Base-by-base conservation (phyloP, 2,797 vertebrate genomes). In the Pogoniulus pusillus region DNA sequence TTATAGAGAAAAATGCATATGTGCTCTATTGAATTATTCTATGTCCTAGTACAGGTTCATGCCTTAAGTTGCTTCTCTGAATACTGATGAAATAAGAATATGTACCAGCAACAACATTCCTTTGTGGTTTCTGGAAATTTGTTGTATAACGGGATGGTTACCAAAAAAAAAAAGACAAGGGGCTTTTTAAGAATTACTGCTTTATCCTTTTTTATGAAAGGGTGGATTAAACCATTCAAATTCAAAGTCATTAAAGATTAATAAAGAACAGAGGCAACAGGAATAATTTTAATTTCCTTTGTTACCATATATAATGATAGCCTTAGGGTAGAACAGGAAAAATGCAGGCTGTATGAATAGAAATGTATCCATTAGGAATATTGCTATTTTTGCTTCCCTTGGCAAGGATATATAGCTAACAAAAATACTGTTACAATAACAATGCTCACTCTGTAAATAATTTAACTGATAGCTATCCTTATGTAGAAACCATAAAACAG, bases 211-310 rank as follows among this genome's bases (percentile, higher is more conserved):
- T 78, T 41, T 54, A 69, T 54, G 49, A 86, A 85, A 84, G 74
- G 53, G 60, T 69, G 30, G 58, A 93, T 94, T 90, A 87, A 92
- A 69, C 34, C 37, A 78, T 90, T 85, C 51, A 81, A 79, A 91
- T 95, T 93, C 94, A 93, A 96, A 94, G 71, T 71, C 30, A 72
- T 91, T 93, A 74, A 93, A 91, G 39, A 93, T 94, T 90, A 86
- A 95, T 95, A 94, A 79, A 90, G 69, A 78, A 91, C 49, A 69
- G 47, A 88, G 47, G 75, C 73, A 94, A 77, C 54, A 93, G 81
- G 82, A 95, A 91, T 64, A 0, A 66, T 87, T 94, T 90, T 79
- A 57, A 90, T 95, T 93, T 93, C 35, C 26, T 90, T 93, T 0
- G 1, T 94, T 87, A 41, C 62, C 13, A 7, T 65, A 74, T 83